Evolutionary conservation across 2,888 invertebrate genomes (phyloP), one percentile per base, ranked within the genome.

Genomic region (Xylota sylvarum): DNA sequence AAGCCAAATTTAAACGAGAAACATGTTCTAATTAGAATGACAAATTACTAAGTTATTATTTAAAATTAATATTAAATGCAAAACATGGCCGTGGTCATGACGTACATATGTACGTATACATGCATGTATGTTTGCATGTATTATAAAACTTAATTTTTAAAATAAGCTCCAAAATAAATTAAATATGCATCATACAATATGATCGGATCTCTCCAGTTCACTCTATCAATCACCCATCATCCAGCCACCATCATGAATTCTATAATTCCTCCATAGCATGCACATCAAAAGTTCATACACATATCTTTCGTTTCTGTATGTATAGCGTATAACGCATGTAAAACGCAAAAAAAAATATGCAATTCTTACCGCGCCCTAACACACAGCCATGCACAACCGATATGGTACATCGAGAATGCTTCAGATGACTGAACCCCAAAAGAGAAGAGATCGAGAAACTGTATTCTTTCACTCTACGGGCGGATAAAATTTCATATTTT

Each of bases 231-330:
- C 40, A 9, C 40, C 6, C 35, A 40, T 55, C 40, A 30, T 5
- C 6, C 35, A 27, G 14, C 37, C 40, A 2, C 10, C 10, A 9
- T 17, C 4, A 23, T 23, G 35, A 35, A 3, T 10, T 64, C n/a
- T 50, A 12, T 50, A 40, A 10, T 67, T 27, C 40, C 14, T 55
- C 40, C 52, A 67, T 14, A 40, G 55, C 52, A 40, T 67, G 67
- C 52, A 67, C 27, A 55, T 40, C 35, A 14, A 17, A 35, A 40
- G 67, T n/a, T n/a, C n/a, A n/a, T n/a, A n/a, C n/a, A n/a, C n/a
- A n/a, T 46, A 55, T 23, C 23, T 23, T 3, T 2, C 3, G 23
- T 23, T 23, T 23, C 1, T 23, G 12, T 55, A 32, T 3, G 30
- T 32, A 55, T 12, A 27, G 9, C 9, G 1, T 55, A 35, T 50